A percentile compares a stretch with the other conserved stretches of the same genome.
Conservation (phyloP, 2,888 invertebrate genomes). For the Asteroscopus sphinx region DNA sequence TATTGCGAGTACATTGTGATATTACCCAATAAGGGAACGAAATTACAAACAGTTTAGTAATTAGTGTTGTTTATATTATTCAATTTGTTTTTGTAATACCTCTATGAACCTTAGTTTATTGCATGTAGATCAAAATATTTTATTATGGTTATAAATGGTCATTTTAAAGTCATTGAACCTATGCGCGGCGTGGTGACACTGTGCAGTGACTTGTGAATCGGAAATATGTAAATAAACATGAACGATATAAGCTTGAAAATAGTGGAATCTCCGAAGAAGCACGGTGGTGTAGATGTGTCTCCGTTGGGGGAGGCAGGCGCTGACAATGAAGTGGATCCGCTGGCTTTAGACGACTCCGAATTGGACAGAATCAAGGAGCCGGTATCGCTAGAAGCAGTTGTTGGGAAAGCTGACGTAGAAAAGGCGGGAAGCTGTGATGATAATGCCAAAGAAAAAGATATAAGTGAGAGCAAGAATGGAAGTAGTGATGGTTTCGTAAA, state of each 20-base stretch:
- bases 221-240: conserved; percentile 90
- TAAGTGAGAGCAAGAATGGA: conserved; percentile 69
- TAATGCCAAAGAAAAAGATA: conserved; percentile 85
- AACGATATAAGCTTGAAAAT: conserved; percentile 87
- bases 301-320: conserved; percentile 68
- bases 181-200: conserved; percentile 80
- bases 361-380: conserved; percentile 64
- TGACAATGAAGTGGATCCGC: conserved; percentile 81
- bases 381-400: conserved; percentile 58
- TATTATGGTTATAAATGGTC: conserved; percentile 72
- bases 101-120: conserved; percentile 39
- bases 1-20: conserved; percentile 78
- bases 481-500: conserved; percentile 63
- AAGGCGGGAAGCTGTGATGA: conserved; percentile 83
- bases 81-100: conserved; percentile 46
- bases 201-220: conserved; percentile 80
- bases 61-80: conserved; percentile 60
- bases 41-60: conserved; percentile 72
- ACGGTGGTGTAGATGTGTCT: conserved; percentile 70
- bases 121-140: conserved; percentile 52
- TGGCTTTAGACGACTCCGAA: conserved; percentile 77
- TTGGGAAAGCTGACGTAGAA: conserved; percentile 63
- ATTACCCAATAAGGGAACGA: conserved; percentile 80
- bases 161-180: conserved; percentile 82
- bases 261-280: conserved; percentile 83